phyloP scores from a whole-genome alignment of 1,140 invertebrate species.

The Drosophila pseudoobscura region DNA sequence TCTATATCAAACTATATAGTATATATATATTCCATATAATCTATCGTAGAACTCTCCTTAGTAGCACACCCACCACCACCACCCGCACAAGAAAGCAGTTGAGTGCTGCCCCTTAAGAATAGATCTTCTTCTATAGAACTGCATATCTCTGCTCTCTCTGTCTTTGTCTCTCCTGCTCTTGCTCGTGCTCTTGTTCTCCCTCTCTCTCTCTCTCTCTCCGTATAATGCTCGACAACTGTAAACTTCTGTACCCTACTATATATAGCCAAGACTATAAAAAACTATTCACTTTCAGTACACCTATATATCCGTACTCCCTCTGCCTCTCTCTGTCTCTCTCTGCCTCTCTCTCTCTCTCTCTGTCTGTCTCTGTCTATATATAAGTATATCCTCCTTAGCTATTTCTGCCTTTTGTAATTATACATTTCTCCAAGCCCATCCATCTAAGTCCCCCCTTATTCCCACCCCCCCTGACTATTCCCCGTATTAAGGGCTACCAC shows the following conservation, averaged over 20 bases:
- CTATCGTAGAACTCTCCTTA: slow-evolving; percentile 48
- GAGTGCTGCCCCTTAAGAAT: slow-evolving; percentile 37
- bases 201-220: slow-evolving; percentile 20
- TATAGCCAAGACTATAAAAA: slow-evolving; percentile 14
- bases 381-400: slow-evolving; percentile 9
- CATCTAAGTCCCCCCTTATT: slow-evolving; percentile 32
- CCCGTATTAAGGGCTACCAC: slow-evolving; percentile 13
- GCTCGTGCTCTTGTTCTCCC: slow-evolving; percentile 17
- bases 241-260: slow-evolving; percentile 17
- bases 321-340: slow-evolving; percentile 25
- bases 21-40: slow-evolving; percentile 47
- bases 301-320: slow-evolving; percentile 32
- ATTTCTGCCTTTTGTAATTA: slow-evolving; percentile 69
- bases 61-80: slow-evolving; percentile 27
- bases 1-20: slow-evolving; percentile 56
- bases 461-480: slow-evolving; percentile 30
- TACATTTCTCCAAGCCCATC: slow-evolving; percentile 39
- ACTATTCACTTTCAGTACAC: slow-evolving; percentile 44
- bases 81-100: slow-evolving; percentile 21
- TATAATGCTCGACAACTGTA: slow-evolving; percentile 40
- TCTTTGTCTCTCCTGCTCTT: slow-evolving; percentile 20
- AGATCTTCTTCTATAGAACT: slow-evolving; percentile 35
- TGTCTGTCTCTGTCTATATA: slow-evolving; percentile 33
- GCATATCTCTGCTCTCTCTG: slow-evolving; percentile 14
- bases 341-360: slow-evolving; percentile 11